These are phyloP conservation scores for Mesocricetus auratus DNA, from an alignment of 2,113 vertebrate genomes.

Conservation along the genomic window DNA sequence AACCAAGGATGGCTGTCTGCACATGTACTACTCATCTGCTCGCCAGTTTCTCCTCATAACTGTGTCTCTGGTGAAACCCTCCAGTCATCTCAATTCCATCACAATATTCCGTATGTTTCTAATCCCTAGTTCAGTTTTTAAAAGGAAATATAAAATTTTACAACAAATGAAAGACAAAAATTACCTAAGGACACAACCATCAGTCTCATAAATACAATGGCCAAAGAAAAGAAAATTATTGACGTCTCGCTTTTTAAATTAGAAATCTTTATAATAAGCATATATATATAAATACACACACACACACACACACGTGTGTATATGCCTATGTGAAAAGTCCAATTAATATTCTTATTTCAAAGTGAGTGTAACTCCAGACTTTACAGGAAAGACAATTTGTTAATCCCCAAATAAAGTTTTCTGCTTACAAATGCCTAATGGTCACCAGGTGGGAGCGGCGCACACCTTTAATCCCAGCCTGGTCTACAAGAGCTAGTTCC, in stretches of 20 bases:
- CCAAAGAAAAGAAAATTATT: slow-evolving; percentile 30
- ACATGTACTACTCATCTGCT: neutral
- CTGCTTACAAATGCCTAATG: slow-evolving; percentile 40
- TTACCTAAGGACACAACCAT: slow-evolving; percentile 39
- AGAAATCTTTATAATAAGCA: slow-evolving; percentile 29
- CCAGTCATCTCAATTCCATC: neutral
- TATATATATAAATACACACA: neutral
- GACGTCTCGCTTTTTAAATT: slow-evolving; percentile 37
- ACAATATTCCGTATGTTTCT: neutral
- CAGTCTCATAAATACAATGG: slow-evolving; percentile 50
- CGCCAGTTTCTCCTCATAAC: neutral
- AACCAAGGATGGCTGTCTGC: neutral
- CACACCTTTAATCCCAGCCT: too few species aligned
- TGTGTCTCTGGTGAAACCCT: neutral
- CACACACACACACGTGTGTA: too few species aligned
- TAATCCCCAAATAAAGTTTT: slow-evolving; percentile 54
- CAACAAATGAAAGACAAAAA: slow-evolving; percentile 19
- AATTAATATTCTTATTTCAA: slow-evolving; percentile 59
- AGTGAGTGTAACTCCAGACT: slow-evolving; percentile 32
- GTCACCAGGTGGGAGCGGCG: too few species aligned
- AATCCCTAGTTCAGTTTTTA: slow-evolving; percentile 28
- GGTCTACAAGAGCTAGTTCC: too few species aligned
- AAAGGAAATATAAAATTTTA: slow-evolving; percentile 64
- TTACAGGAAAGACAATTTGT: slow-evolving; percentile 48
- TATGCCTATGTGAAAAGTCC: slow-evolving; percentile 2